These are phyloP conservation scores for Clunio marinus DNA, from an alignment of 2,888 invertebrate species.

Conservation along the genomic window DNA sequence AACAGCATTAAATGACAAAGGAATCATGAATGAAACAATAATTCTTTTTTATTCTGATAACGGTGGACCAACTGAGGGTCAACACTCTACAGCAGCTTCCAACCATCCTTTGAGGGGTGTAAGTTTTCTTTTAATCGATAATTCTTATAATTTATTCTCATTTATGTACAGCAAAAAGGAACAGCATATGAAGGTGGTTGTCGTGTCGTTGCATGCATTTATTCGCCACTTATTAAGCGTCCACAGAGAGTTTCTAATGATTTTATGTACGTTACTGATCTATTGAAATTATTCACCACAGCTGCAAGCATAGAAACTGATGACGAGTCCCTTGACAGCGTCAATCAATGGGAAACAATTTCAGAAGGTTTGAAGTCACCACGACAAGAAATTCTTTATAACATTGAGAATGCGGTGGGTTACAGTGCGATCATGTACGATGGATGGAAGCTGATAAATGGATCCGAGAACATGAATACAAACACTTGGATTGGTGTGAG, in stretches of 20 bases:
- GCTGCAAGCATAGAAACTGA: slow-evolving; percentile 46
- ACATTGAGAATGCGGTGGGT: slow-evolving; percentile 62
- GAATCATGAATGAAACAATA: slow-evolving; percentile 74
- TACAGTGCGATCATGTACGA: slow-evolving; percentile 44
- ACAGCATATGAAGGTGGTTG: slow-evolving; percentile 83
- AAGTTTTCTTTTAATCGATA: not conserved
- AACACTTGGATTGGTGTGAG: slow-evolving; percentile 44
- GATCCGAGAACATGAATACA: slow-evolving; percentile 45
- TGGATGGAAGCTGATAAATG: slow-evolving; percentile 47
- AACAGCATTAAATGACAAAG: slow-evolving; percentile 59
- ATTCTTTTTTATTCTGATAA: slow-evolving; percentile 86
- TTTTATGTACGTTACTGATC: slow-evolving; percentile 76
- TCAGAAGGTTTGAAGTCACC: slow-evolving; percentile 50
- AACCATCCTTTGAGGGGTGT: slow-evolving; percentile 73
- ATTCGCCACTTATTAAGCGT: slow-evolving; percentile 60
- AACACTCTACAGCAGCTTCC: slow-evolving; percentile 67
- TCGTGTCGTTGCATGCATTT: slow-evolving; percentile 70
- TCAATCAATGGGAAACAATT: slow-evolving; percentile 65
- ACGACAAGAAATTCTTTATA: slow-evolving; percentile 63
- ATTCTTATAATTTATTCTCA: not conserved
- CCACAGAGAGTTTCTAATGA: slow-evolving; percentile 57
- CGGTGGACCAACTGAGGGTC: slow-evolving; percentile 72
- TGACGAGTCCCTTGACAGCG: slow-evolving; percentile 56
- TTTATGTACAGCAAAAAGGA: slow-evolving; percentile 56
- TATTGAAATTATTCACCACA: slow-evolving; percentile 68